phyloP scores from a whole-genome alignment of 37 sponge, comb jelly and placozoan genomes.

The Beroe ovata region DNA sequence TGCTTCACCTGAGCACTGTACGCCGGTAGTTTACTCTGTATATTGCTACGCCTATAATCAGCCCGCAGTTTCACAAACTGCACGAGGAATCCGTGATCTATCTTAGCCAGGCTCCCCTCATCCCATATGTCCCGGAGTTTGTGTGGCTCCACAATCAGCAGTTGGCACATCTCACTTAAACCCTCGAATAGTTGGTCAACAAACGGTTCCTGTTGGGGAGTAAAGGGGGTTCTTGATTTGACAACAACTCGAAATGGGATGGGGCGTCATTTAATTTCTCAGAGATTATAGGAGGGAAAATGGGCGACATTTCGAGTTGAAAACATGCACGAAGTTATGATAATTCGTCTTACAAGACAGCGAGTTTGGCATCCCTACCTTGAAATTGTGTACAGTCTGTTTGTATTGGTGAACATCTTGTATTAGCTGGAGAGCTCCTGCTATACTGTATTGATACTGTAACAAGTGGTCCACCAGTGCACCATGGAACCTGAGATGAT shows the following conservation, averaged over 20 bases:
- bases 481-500: slow-evolving; percentile 48
- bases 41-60: slow-evolving; percentile 25
- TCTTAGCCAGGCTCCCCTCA: slow-evolving; percentile 2
- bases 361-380: no score
- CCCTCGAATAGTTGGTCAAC: slow-evolving; percentile 43
- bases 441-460: slow-evolving; percentile 25
- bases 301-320: no score
- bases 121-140: slow-evolving; percentile 15
- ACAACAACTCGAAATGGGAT: no score
- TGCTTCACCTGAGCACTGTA: slow-evolving; percentile 25
- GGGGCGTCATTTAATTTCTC: no score
- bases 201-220: slow-evolving; percentile 57
- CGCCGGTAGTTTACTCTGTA: slow-evolving; percentile 50
- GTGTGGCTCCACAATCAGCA: slow-evolving; percentile 33
- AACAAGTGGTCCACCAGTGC: slow-evolving; percentile 44
- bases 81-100: slow-evolving; percentile 46
- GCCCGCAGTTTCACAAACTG: slow-evolving; percentile 32
- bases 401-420: slow-evolving; percentile 25
- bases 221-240: no score
- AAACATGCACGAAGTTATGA: no score
- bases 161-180: background rate
- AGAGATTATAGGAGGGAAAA: no score
- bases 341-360: no score
- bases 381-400: background rate
- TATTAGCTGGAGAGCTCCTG: slow-evolving; percentile 26